Percentiles rank a stretch among this genome's conserved stretches.
phyloP scores from a whole-genome alignment of 2,888 invertebrate species.

The Stenchaetothrips biformis region DNA sequence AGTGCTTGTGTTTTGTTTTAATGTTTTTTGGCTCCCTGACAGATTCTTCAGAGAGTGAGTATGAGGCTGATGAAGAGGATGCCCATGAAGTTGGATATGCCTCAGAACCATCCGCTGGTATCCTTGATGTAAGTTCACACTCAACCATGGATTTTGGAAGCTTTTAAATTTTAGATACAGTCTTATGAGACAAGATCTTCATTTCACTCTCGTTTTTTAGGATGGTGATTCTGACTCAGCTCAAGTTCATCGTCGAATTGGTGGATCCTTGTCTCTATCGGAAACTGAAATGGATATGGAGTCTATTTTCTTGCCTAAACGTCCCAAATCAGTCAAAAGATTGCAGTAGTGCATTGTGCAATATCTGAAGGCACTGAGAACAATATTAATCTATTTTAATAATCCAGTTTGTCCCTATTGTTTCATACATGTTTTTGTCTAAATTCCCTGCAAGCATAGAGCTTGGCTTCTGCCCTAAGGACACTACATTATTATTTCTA shows the following conservation, averaged over 20 bases:
- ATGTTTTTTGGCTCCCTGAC: conserved; percentile 33
- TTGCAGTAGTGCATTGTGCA: not conserved
- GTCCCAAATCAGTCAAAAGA: not conserved
- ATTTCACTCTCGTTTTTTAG: not conserved
- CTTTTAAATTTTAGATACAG: not conserved
- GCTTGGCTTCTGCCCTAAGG: not conserved
- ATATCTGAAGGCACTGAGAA: not conserved
- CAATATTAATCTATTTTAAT: not conserved
- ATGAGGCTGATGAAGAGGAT: conserved; percentile 57
- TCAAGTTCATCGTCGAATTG: conserved; percentile 51
- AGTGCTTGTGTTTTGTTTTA: not conserved
- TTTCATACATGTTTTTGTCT: not conserved
- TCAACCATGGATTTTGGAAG: not conserved
- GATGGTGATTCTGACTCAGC: not conserved
- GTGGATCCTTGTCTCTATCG: conserved; percentile 74
- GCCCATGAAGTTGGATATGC: conserved; percentile 75
- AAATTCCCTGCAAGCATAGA: not conserved
- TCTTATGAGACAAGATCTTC: not conserved
- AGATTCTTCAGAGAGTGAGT: conserved; percentile 45
- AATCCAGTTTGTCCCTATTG: not conserved
- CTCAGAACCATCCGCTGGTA: conserved; percentile 69
- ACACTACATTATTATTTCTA: not conserved
- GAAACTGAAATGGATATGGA: conserved; percentile 79
- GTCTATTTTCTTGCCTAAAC: not conserved
- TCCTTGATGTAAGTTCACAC: conserved; percentile 49